Conservation (phyloP, 2,888 invertebrate genomes). For the Erynnis tages region DNA sequence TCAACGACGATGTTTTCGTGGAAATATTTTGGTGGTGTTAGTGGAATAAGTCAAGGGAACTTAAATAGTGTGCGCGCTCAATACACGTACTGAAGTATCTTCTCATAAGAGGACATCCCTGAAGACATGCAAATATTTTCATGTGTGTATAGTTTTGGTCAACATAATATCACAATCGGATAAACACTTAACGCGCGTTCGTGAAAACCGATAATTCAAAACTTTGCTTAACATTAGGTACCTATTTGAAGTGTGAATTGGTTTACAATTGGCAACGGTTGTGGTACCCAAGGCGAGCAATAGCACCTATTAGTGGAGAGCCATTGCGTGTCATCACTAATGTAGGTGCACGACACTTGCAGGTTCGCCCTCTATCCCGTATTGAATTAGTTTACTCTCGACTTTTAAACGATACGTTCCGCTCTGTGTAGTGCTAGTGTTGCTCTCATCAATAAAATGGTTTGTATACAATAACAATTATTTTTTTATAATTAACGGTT, state of each 20-base stretch:
- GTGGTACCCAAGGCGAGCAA: conserved; percentile 40
- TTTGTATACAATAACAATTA: conserved; percentile 23
- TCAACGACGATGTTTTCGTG: too few relatives aligned
- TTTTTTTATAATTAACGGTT: background rate
- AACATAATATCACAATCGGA: conserved; percentile 8
- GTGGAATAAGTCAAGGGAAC: too few relatives aligned
- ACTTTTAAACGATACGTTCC: conserved; percentile 13
- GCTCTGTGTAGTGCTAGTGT: conserved; percentile 29
- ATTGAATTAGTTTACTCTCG: conserved; percentile 18
- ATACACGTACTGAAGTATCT: too few relatives aligned
- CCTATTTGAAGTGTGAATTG: conserved; percentile 42
- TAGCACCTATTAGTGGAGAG: conserved; percentile 31
- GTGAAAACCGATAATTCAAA: conserved; percentile 26
- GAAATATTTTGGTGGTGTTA: too few relatives aligned
- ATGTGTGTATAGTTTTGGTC: too few relatives aligned
- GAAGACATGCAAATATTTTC: too few relatives aligned
- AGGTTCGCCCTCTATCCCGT: conserved; percentile 21
- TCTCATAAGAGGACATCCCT: too few relatives aligned
- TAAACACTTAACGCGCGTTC: background rate
- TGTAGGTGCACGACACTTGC: conserved; percentile 24
- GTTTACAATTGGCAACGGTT: conserved; percentile 50
- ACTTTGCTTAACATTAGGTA: conserved; percentile 12
- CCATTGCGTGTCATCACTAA: conserved; percentile 38
- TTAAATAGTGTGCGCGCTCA: too few relatives aligned
- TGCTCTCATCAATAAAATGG: conserved; percentile 26